A percentile compares a stretch with the other conserved stretches of the same genome.
Conservation (phyloP, 2,888 invertebrate genomes). For the Hesperia comma region DNA sequence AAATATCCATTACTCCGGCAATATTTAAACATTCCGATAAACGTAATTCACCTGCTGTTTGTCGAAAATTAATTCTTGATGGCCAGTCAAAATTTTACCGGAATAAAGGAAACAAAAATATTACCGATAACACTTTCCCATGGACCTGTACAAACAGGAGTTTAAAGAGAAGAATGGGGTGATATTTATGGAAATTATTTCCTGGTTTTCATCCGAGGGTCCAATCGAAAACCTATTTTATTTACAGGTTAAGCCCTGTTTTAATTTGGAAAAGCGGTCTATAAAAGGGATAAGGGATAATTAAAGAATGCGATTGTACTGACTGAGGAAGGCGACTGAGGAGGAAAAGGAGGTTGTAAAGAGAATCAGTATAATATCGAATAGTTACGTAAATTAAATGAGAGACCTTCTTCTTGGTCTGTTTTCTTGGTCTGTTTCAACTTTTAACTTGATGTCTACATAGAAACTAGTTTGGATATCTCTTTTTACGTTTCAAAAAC, state of each 20-base stretch:
- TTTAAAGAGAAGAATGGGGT: constrained; percentile 15
- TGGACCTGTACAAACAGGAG: constrained; percentile 16
- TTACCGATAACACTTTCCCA: constrained; percentile 1
- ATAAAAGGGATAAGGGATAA: too few relatives aligned
- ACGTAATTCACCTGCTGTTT: constrained; percentile 21
- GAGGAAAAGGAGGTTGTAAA: too few relatives aligned
- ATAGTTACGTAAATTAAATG: too few relatives aligned
- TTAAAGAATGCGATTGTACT: too few relatives aligned
- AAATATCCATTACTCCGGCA: constrained; percentile 13
- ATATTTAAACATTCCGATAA: constrained; percentile 18
- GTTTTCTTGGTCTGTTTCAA: too few relatives aligned
- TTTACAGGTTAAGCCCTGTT: not conserved
- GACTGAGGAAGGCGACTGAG: too few relatives aligned
- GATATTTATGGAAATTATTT: constrained; percentile 12
- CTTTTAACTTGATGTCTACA: too few relatives aligned
- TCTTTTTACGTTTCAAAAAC: too few relatives aligned
- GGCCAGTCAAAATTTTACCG: constrained; percentile 25
- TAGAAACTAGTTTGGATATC: too few relatives aligned
- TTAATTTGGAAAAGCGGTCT: not conserved
- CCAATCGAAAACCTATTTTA: not conserved
- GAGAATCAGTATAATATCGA: too few relatives aligned
- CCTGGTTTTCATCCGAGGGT: not conserved
- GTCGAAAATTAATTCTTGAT: constrained; percentile 28
- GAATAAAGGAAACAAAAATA: constrained; percentile 17
- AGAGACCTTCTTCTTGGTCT: too few relatives aligned